Base-by-base conservation (phyloP, 2,888 invertebrate species). In the Nemotelus nigrinus region DNA sequence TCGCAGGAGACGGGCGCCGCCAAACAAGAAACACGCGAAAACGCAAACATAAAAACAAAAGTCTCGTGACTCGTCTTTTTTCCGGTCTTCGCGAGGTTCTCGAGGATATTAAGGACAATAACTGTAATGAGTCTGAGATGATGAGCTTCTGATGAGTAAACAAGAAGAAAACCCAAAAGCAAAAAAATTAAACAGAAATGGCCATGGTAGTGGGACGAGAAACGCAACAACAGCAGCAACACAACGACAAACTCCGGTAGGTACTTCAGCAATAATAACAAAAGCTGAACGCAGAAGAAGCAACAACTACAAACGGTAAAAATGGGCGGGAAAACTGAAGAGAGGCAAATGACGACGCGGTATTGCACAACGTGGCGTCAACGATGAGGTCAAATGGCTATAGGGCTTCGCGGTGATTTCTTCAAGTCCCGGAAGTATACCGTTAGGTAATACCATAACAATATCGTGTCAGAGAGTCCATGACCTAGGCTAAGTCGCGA, bases 121-220 rank as follows among this genome's bases (percentile, higher is more conserved):
- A 74, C 74, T 48, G 74, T 74, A 74, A 74, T 74, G 74, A 74
- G 74, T 74, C 74, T 74, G 74, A 74, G 74, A 74, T 74, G 74
- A 74, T 74, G 74, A 74, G 74, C 74, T 48, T 48, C 74, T 74
- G 74, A 74, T 74, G 74, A 74, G 74, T 63, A 74, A 74, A 74
- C 63, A 74, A 74, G 74, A 74, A 63, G 63, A 60, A 74, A 43
- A 63, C 60, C 48, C 2, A 25, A 39, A 48, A 58, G n/a, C 2
- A 2, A 64, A 39, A 64, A 64, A 5, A 25, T 25, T 25, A 25
- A 25, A 25, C 25, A 25, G 41, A 68, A 3, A 44, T 25, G 60
- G 6, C n/a, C 25, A 6, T 10, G 39, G 60, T 60, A 39, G 60
- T 25, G 41, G 67, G 25, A 68, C 3, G 25, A 45, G 10, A 25